Evolutionary conservation across 2,888 invertebrate species (phyloP).

Genomic region (Leuctra nigra): DNA sequence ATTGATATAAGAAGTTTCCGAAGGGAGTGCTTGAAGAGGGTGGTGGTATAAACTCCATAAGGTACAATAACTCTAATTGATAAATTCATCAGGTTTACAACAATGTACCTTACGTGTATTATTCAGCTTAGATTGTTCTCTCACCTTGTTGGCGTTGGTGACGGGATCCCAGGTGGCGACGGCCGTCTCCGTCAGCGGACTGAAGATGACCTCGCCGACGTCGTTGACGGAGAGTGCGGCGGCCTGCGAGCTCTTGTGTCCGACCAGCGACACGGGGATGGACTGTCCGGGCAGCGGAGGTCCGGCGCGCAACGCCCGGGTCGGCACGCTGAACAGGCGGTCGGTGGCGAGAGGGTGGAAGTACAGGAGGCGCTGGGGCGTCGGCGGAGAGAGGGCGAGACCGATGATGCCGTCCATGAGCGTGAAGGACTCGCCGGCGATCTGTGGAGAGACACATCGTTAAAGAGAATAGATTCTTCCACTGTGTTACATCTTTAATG

Average conservation of each 20-base stretch:
- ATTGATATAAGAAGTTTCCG: too few species aligned
- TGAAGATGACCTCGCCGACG: conserved; percentile 64
- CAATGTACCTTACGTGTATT: too few species aligned
- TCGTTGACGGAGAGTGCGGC: conserved; percentile 66
- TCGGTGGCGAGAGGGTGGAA: conserved; percentile 69
- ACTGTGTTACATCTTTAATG: too few species aligned
- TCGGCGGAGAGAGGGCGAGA: conserved; percentile 53
- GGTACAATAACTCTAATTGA: background rate
- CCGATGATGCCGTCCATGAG: conserved; percentile 71
- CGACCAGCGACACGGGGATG: conserved; percentile 68
- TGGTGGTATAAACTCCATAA: too few species aligned
- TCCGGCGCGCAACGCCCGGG: conserved; percentile 63
- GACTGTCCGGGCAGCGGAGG: conserved; percentile 63
- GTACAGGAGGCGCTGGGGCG: conserved; percentile 48
- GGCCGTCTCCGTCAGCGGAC: conserved; percentile 73
- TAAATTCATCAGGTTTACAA: background rate
- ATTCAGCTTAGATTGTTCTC: too few species aligned
- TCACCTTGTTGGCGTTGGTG: conserved; percentile 35
- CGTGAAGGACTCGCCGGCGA: conserved; percentile 59
- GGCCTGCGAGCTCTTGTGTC: conserved; percentile 79
- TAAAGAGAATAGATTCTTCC: too few species aligned
- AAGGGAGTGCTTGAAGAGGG: too few species aligned
- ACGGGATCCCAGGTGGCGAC: conserved; percentile 73
- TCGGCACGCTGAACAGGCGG: conserved; percentile 70
- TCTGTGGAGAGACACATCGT: too few species aligned